phyloP scores from a whole-genome alignment of 2,113 vertebrate species.

The Pogona vitticeps region DNA sequence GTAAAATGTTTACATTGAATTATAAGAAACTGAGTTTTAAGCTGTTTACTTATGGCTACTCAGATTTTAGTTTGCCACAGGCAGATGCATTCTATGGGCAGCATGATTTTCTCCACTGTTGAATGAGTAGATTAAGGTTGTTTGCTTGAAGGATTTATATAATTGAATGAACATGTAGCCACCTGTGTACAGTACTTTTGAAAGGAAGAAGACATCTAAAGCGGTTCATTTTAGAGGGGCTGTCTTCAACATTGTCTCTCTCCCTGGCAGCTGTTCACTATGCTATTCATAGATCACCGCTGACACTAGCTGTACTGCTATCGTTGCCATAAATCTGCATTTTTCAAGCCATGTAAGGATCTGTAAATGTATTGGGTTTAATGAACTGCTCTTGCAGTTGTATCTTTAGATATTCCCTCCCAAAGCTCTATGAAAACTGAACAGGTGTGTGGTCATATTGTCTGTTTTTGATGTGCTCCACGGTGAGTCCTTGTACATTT shows the following conservation, averaged over 20 bases:
- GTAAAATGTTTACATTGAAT: not conserved
- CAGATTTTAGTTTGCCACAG: not conserved
- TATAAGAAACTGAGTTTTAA: not conserved
- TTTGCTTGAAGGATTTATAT: not conserved
- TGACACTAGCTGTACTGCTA: not conserved
- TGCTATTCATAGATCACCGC: conserved; percentile 29
- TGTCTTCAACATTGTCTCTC: not conserved
- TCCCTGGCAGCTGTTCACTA: conserved; percentile 6
- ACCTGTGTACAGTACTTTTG: not conserved
- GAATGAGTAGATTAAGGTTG: not conserved
- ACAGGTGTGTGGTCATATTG: not conserved
- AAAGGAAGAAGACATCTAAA: not conserved
- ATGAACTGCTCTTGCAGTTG: not conserved
- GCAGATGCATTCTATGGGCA: not conserved
- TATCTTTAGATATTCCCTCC: not conserved
- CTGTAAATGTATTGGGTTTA: not conserved
- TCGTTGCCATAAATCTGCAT: conserved; percentile 16
- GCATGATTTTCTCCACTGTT: not conserved
- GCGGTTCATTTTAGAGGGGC: not conserved
- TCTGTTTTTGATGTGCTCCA: not conserved
- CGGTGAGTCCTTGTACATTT: not conserved
- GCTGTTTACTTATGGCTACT: not conserved
- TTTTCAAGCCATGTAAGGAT: not conserved
- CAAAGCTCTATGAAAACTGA: not conserved
- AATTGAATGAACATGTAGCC: not conserved